phyloP scores from a whole-genome alignment of 2,113 vertebrate genomes.

The Nerophis lumbriciformis region DNA sequence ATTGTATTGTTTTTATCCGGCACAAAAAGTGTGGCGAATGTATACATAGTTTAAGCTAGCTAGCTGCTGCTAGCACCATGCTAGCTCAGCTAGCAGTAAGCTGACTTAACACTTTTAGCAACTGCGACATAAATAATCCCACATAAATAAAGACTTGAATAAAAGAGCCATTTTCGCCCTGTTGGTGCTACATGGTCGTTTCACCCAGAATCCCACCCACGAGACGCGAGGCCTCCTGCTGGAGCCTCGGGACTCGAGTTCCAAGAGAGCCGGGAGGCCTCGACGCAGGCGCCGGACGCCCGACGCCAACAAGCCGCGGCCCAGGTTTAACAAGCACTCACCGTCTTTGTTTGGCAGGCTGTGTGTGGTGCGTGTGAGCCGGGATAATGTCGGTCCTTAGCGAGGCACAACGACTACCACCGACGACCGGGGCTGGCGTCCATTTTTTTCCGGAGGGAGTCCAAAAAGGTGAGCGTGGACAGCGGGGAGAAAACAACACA shows the following conservation, averaged over 20 bases:
- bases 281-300: constrained; percentile 19
- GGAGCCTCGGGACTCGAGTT: constrained; percentile 63
- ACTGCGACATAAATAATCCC: not conserved
- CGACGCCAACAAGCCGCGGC: constrained; percentile 35
- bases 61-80: constrained; percentile 23
- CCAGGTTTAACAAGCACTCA: constrained; percentile 47
- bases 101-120: not conserved
- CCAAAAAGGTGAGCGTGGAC: constrained; percentile 55
- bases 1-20: no score
- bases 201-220: not conserved
- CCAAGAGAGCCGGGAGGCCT: constrained; percentile 65
- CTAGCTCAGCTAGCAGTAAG: constrained; percentile 16
- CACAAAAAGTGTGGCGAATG: not conserved
- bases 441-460: constrained; percentile 28
- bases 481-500: not conserved
- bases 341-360: constrained; percentile 40
- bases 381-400: not conserved
- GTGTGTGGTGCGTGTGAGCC: no score
- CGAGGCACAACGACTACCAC: not conserved
- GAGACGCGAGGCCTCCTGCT: constrained; percentile 32
- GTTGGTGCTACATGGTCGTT: no score
- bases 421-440: constrained; percentile 45
- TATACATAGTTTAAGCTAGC: constrained; percentile 15
- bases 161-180: no score
- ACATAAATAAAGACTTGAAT: no score